Evolutionary conservation across 2,888 invertebrate species (phyloP).

Genomic region (Lepidocyrtinus sp.): DNA sequence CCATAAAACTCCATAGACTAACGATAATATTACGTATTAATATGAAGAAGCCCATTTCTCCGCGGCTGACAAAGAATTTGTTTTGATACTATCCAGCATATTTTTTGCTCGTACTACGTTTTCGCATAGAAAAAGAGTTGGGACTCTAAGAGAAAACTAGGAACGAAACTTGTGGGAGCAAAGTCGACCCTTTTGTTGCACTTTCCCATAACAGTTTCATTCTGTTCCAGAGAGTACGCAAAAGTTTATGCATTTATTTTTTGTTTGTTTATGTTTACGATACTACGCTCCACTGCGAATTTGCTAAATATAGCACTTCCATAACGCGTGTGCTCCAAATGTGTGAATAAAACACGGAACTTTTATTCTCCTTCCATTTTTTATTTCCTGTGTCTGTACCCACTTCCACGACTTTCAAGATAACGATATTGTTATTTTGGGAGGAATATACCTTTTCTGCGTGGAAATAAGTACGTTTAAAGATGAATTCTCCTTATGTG

Average conservation of each 20-base stretch:
- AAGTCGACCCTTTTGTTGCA: neutral
- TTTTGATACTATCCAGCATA: no score
- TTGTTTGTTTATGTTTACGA: neutral
- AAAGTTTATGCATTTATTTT: neutral
- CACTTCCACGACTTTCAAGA: no score
- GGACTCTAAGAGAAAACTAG: neutral
- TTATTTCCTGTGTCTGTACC: no score
- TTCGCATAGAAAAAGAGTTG: neutral
- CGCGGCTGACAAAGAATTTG: neutral
- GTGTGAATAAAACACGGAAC: neutral
- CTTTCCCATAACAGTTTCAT: neutral
- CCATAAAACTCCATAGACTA: no score
- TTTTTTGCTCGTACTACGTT: no score
- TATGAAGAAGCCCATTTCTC: neutral
- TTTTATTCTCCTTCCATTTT: neutral
- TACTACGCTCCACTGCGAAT: neutral
- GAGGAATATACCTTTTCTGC: neutral
- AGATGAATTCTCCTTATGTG: neutral
- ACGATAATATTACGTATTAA: neutral
- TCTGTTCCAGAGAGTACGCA: neutral
- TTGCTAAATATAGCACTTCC: neutral
- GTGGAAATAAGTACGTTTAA: neutral
- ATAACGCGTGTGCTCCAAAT: neutral
- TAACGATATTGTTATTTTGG: neutral
- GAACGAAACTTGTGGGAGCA: neutral